These are phyloP conservation scores for Melanostoma scalare DNA, from an alignment of 2,888 invertebrate species.

Conservation along the genomic window DNA sequence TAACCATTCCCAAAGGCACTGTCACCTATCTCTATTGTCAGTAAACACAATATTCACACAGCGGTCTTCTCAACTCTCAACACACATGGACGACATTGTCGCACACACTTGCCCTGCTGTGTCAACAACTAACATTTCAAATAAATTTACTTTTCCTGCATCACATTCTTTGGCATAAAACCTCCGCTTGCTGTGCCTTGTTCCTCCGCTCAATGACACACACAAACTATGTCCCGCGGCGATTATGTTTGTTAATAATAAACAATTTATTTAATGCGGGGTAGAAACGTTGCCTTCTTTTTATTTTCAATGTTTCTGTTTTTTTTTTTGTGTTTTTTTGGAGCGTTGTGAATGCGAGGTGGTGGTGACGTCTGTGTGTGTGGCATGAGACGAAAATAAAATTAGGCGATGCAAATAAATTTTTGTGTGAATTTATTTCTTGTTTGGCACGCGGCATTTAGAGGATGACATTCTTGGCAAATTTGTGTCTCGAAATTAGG, in stretches of 20 bases:
- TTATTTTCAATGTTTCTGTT: not conserved
- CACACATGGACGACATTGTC: not conserved
- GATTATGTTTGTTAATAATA: conserved; percentile 54
- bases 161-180: conserved; percentile 11
- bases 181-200: not conserved
- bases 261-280: conserved; percentile 63
- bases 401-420: not conserved
- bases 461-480: too few relatives aligned
- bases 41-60: conserved; percentile 40
- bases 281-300: conserved; percentile 14
- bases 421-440: too few relatives aligned
- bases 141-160: conserved; percentile 47
- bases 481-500: too few relatives aligned
- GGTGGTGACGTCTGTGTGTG: conserved; percentile 27
- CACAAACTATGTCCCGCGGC: not conserved
- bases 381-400: conserved; percentile 6
- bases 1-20: not conserved
- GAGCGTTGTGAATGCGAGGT: not conserved
- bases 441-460: too few relatives aligned
- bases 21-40: conserved; percentile 46
- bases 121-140: conserved; percentile 61
- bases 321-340: conserved; percentile 13
- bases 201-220: not conserved
- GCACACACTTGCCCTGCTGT: conserved; percentile 42
- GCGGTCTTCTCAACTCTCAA: conserved; percentile 1